Evolutionary conservation across 2,888 invertebrate genomes (phyloP).

Genomic region (Microplitis deprimator): DNA sequence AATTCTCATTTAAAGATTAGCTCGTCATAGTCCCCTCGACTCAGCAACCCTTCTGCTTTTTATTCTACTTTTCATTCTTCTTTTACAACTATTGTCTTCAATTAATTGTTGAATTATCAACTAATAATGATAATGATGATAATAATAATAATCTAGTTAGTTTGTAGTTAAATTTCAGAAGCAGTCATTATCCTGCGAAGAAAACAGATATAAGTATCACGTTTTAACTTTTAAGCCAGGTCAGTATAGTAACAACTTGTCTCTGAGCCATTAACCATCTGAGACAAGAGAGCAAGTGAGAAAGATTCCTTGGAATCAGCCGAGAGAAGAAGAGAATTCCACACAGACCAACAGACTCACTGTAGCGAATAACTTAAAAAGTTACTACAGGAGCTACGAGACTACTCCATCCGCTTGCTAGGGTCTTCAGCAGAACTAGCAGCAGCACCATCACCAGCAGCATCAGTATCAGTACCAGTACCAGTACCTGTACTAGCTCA

Average conservation of each 20-base stretch:
- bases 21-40: background rate
- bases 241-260: background rate
- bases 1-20: background rate
- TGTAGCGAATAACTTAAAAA: background rate
- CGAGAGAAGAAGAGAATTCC: background rate
- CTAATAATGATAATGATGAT: background rate
- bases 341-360: background rate
- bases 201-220: background rate
- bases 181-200: background rate
- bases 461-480: too few relatives aligned
- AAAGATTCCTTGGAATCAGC: background rate
- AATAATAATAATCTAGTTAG: background rate
- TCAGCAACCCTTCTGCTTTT: background rate
- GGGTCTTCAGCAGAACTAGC: background rate
- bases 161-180: background rate
- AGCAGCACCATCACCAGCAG: background rate
- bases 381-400: background rate
- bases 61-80: constrained; percentile 15
- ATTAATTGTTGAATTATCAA: background rate
- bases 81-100: constrained; percentile 2
- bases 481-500: too few relatives aligned
- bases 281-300: background rate
- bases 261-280: background rate
- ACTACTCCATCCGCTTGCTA: background rate
- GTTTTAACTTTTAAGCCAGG: background rate